phyloP scores from a whole-genome alignment of 1,140 invertebrate species.

The Phymorhynchus buccinoides region DNA sequence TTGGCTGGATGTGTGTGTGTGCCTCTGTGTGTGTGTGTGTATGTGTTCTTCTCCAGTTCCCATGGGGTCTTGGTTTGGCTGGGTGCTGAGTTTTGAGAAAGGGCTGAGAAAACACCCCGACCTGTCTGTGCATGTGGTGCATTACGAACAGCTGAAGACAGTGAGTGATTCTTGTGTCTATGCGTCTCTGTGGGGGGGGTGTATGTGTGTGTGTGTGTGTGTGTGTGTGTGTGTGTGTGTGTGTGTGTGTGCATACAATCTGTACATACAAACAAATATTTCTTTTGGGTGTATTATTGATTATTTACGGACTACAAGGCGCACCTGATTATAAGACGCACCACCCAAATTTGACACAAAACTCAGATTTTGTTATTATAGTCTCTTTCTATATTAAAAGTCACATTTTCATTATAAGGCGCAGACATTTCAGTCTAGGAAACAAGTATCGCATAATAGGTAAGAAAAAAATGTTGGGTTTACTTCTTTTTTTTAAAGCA shows the following conservation, averaged over 20 bases:
- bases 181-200: background rate
- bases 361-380: no score
- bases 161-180: background rate
- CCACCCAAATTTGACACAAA: no score
- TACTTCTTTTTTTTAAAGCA: background rate
- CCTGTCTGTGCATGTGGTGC: background rate
- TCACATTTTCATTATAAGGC: no score
- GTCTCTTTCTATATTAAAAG: no score
- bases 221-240: background rate
- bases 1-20: no score
- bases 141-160: slow-evolving; percentile 21
- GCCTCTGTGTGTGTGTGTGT: background rate
- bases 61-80: background rate
- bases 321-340: no score
- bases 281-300: no score
- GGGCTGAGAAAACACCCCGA: slow-evolving; percentile 25
- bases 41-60: background rate
- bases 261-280: no score
- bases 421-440: no score
- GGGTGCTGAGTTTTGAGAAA: slow-evolving; percentile 27
- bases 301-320: no score
- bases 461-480: background rate
- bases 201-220: background rate
- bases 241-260: background rate
- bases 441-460: background rate